Evolutionary conservation across 2,113 vertebrate genomes (phyloP).

Genomic region (Pelecanoides urinatrix): DNA sequence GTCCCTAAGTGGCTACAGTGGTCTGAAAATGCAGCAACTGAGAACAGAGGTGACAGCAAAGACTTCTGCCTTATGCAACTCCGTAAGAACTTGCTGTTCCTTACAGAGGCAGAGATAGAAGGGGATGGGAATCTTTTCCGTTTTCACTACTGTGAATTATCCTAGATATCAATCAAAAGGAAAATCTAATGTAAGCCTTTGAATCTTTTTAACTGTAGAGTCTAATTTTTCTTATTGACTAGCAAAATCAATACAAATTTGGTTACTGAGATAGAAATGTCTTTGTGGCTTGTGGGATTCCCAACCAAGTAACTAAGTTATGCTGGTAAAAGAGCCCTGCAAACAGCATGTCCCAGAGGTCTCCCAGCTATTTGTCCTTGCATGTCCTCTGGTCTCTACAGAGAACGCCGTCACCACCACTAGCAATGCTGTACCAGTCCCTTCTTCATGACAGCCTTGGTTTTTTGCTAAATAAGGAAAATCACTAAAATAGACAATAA

Average conservation of each 20-base stretch:
- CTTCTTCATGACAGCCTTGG: neutral
- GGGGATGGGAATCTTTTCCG: neutral
- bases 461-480: neutral
- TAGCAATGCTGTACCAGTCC: neutral
- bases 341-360: neutral
- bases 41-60: neutral
- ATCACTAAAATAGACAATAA: neutral
- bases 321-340: neutral
- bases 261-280: neutral
- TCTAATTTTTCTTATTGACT: slow-evolving; percentile 3
- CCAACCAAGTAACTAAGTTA: neutral
- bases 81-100: neutral
- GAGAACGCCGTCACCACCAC: neutral
- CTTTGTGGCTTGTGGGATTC: neutral
- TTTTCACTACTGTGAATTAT: neutral
- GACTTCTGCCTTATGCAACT: neutral
- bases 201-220: neutral
- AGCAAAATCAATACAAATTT: neutral
- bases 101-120: neutral
- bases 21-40: neutral
- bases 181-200: slow-evolving; percentile 8
- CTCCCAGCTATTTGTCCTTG: neutral
- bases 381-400: neutral
- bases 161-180: neutral
- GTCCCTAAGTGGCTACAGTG: neutral